A percentile compares a stretch with the other conserved stretches of the same genome.
Evolutionary conservation across 2,888 invertebrate species (phyloP).

Genomic region (Opisthograptis luteolata): DNA sequence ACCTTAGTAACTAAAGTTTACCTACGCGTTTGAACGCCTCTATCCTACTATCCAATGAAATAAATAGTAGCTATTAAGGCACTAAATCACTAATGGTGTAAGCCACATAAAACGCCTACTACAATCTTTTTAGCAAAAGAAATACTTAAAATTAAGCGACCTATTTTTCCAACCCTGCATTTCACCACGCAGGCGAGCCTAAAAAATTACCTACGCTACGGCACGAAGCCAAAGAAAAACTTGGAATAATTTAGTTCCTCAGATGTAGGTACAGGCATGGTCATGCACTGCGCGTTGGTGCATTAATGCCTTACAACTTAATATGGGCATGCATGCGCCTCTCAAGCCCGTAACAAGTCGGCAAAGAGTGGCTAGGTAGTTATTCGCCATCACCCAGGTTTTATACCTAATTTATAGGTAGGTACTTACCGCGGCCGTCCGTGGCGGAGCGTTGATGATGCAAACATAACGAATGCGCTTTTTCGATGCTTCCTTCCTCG

Average conservation of each 20-base stretch:
- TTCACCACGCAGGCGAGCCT: conserved; percentile 40
- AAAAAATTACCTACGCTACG: conserved; percentile 39
- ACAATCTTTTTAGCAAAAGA: background rate
- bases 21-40: no score
- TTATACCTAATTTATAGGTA: no score
- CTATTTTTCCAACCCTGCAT: conserved; percentile 56
- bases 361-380: conserved; percentile 48
- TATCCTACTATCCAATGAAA: no score
- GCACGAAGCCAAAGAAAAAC: conserved; percentile 41
- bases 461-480: no score
- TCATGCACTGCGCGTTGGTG: conserved; percentile 66
- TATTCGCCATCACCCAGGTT: no score
- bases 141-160: conserved; percentile 29
- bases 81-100: no score
- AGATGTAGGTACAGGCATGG: conserved; percentile 56
- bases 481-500: no score
- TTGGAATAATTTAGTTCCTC: conserved; percentile 52
- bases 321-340: conserved; percentile 69
- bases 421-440: no score
- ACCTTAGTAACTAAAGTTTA: no score
- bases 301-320: conserved; percentile 77
- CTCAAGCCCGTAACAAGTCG: conserved; percentile 56
- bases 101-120: no score
- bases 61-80: no score
- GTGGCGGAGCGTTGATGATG: no score